These are phyloP conservation scores for Lynx canadensis DNA, from an alignment of 2,113 vertebrate species.

Conservation along the genomic window DNA sequence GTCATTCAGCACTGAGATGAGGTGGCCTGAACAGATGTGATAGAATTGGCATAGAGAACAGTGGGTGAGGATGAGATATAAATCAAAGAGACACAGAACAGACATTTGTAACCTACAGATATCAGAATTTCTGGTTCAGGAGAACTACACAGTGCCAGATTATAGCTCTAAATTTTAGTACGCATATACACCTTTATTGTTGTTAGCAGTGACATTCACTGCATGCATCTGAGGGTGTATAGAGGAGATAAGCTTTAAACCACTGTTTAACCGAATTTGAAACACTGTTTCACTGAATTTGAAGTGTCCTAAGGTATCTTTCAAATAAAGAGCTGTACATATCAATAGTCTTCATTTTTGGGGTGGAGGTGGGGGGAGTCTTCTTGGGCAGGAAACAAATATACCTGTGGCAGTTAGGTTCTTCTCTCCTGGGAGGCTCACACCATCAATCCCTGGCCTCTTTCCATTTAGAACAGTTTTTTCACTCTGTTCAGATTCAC, in stretches of 20 bases:
- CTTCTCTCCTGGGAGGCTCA: not conserved
- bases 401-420: not conserved
- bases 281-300: not conserved
- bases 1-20: not conserved
- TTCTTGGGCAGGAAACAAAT: not conserved
- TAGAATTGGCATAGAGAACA: not conserved
- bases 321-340: not conserved
- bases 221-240: not conserved
- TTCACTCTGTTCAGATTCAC: not conserved
- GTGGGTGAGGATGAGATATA: not conserved
- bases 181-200: not conserved
- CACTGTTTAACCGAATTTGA: not conserved
- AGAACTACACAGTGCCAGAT: not conserved
- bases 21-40: fast-evolving
- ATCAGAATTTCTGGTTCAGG: not conserved
- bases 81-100: not conserved
- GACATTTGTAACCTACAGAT: not conserved
- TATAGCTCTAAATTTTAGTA: not conserved
- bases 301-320: not conserved
- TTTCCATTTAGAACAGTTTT: not conserved
- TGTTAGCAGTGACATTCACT: not conserved
- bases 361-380: not conserved
- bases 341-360: not conserved
- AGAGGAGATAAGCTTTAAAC: not conserved
- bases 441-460: not conserved